Evolutionary conservation across 2,888 invertebrate species (phyloP).

Genomic region (Drosophila austrosaltans): DNA sequence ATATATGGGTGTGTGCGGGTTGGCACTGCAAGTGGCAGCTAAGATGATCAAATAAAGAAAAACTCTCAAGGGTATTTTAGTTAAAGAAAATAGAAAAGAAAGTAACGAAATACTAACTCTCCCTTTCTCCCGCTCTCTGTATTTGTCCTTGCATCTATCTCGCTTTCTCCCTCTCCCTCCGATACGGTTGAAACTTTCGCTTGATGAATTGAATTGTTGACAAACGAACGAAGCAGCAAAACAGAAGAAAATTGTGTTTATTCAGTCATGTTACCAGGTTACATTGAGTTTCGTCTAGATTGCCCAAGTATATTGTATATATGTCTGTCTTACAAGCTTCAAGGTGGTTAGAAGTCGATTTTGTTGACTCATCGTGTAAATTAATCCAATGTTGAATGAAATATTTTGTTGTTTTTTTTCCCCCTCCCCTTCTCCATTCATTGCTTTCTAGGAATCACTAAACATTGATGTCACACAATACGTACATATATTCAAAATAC

Average conservation of each 20-base stretch:
- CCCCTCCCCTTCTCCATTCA: not conserved
- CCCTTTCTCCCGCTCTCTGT: not conserved
- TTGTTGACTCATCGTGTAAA: constrained; percentile 10
- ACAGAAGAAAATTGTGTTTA: constrained; percentile 74
- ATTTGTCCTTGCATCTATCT: constrained; percentile 14
- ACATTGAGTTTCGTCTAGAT: constrained; percentile 20
- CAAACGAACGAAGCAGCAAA: constrained; percentile 71
- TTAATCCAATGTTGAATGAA: constrained; percentile 19
- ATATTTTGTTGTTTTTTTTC: constrained; percentile 3
- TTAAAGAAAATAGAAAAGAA: constrained; percentile 72
- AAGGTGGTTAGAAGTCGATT: constrained; percentile 15
- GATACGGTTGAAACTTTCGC: constrained; percentile 62
- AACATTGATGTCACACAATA: not conserved
- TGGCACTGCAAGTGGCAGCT: constrained; percentile 73
- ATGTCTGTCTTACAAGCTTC: not conserved
- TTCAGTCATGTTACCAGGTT: constrained; percentile 73
- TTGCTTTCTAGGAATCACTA: not conserved
- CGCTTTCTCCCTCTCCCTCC: constrained; percentile 1
- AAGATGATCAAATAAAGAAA: constrained; percentile 77
- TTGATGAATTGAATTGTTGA: constrained; percentile 79
- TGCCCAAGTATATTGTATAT: constrained; percentile 1
- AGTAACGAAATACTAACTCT: constrained; percentile 61
- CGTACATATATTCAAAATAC: not conserved
- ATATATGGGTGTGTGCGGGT: constrained; percentile 30
- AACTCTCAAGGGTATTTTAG: constrained; percentile 76